Evolutionary conservation across 2,888 invertebrate genomes (phyloP), one percentile per base, ranked within the genome.

Genomic region (Kuschelorhynchus macadamiae): DNA sequence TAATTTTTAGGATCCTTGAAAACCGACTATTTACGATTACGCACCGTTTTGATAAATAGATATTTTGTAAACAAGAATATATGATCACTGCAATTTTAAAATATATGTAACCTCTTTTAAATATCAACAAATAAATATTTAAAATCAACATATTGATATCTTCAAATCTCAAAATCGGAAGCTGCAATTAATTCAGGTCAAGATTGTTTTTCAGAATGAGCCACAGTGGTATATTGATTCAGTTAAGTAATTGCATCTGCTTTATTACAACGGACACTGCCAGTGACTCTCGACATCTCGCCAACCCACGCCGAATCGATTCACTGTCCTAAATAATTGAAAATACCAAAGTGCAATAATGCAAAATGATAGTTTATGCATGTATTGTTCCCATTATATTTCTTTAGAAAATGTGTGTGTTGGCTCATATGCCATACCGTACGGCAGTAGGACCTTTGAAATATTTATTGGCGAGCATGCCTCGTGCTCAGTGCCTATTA

Each of bases 301-400:
- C n/a, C 14, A 32, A 33, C 62, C 62, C 21, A 63, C 62, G 53
- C 62, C 46, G 44, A 46, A 63, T 63, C 62, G 62, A 61, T 61
- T 41, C 61, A 41, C 18, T 52, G 65, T 65, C 65, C 65, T 65
- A 65, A 65, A 65, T 65, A 65, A 57, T 36, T 44, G 49, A 57
- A 65, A 64, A 65, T 57, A 60, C 49, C 53, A 64, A 63, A 55
- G 63, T 68, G 68, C 63, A 68, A 46, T 55, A 63, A 63, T 60
- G 68, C 57, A 63, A 68, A 64, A 59, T 57, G 59, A 63, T 64
- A 64, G 61, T 60, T 60, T 64, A 61, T 55, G 64, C 60, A 64
- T 64, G 64, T 63, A 64, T 64, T 64, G 64, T 69, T 60, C 55
- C 55, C 64, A 66, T 70, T 70, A 66, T 60, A 55, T 33, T 42